These are phyloP conservation scores for Drosophila picticornis DNA, from an alignment of 2,888 invertebrate species.

Conservation along the genomic window DNA sequence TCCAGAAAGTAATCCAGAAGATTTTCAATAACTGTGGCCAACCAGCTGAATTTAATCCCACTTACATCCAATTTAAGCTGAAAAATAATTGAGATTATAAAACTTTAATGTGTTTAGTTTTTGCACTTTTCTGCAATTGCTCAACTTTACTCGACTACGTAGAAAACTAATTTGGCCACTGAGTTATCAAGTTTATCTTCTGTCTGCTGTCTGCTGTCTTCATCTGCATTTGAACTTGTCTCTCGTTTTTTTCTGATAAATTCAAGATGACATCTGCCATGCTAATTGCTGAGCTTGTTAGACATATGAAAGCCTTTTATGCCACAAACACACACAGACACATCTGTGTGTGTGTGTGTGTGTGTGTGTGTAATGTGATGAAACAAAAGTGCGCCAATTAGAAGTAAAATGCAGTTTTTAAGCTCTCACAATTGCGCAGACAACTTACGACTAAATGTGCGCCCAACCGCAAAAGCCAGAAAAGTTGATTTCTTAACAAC, in stretches of 20 bases:
- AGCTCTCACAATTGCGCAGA: constrained; percentile 54
- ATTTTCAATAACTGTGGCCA: neutral
- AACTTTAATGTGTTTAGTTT: neutral
- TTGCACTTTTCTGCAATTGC: neutral
- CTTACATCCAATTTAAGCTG: neutral
- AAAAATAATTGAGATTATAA: constrained; percentile 4
- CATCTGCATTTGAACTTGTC: constrained; percentile 12
- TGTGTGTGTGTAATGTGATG: constrained; percentile 55
- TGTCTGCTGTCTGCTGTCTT: constrained; percentile 23
- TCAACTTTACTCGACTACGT: neutral
- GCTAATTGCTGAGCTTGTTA: constrained; percentile 79
- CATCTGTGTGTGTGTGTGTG: neutral
- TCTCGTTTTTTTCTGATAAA: constrained; percentile 19
- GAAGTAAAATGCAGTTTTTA: constrained; percentile 74
- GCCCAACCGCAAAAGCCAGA: constrained; percentile 69
- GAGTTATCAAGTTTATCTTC: constrained; percentile 10
- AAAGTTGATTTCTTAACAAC: constrained; percentile 78
- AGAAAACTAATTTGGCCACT: constrained; percentile 11
- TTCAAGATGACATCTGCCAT: constrained; percentile 40
- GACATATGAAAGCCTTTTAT: constrained; percentile 59
- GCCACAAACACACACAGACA: constrained; percentile 16
- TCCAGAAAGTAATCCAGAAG: neutral
- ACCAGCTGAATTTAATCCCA: constrained; percentile 1
- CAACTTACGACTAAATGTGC: constrained; percentile 59
- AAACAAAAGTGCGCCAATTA: constrained; percentile 82